A percentile compares a stretch with the other conserved stretches of the same genome.
Conservation (phyloP, 1,140 invertebrate species). For the Leptoteleia sp. region DNA sequence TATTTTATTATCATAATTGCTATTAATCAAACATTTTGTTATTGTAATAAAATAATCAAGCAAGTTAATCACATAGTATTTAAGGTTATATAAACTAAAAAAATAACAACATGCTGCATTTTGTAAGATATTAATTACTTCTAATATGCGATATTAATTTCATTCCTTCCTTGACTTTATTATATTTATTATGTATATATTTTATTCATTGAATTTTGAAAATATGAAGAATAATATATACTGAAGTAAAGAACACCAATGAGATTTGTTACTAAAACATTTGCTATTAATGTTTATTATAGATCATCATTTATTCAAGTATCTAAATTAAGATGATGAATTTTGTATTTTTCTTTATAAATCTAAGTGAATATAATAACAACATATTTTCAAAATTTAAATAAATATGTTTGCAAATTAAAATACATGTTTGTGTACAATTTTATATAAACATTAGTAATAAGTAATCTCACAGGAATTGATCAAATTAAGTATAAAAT, state of each 20-base stretch:
- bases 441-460: neutral
- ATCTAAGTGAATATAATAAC: neutral
- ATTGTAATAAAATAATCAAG: too few species aligned
- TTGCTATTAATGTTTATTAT: constrained; percentile 1
- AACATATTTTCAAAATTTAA: neutral
- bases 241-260: too few species aligned
- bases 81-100: too few species aligned
- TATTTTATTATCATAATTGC: too few species aligned
- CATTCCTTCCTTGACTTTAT: constrained; percentile 8
- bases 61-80: too few species aligned
- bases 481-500: constrained; percentile 15
- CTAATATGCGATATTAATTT: neutral
- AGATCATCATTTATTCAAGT: neutral
- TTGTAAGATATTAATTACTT: neutral
- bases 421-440: too few species aligned
- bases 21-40: too few species aligned
- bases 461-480: constrained; percentile 8
- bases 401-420: neutral
- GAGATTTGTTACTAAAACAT: neutral
- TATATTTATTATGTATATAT: constrained; percentile 3
- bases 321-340: neutral
- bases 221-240: constrained; percentile 14
- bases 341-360: neutral
- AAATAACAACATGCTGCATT: neutral
- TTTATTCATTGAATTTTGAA: neutral